These are phyloP conservation scores for Mystacides longicornis DNA, from an alignment of 2,888 invertebrate genomes.

Conservation along the genomic window DNA sequence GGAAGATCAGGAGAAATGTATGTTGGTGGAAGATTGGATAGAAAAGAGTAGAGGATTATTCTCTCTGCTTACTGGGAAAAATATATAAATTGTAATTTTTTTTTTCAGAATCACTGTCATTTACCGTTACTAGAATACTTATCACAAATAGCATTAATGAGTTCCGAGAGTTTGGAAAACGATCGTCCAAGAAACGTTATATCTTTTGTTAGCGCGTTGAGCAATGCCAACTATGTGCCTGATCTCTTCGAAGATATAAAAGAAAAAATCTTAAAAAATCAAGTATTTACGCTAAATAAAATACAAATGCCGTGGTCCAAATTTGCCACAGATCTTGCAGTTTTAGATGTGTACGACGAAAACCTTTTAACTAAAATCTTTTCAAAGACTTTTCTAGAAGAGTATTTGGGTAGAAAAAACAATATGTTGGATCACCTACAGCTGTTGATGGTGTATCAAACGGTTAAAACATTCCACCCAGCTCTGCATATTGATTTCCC, in stretches of 20 bases:
- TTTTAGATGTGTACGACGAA: slow-evolving; percentile 52
- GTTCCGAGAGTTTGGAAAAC: slow-evolving; percentile 37
- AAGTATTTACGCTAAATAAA: slow-evolving; percentile 36
- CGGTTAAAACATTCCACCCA: slow-evolving; percentile 43
- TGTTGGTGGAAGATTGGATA: too few species aligned
- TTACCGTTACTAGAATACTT: slow-evolving; percentile 52
- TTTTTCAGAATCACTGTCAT: slow-evolving; percentile 49
- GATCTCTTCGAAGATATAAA: slow-evolving; percentile 47
- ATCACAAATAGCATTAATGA: slow-evolving; percentile 39
- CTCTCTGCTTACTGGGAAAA: too few species aligned
- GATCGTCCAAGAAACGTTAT: slow-evolving; percentile 40
- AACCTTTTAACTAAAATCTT: slow-evolving; percentile 48
- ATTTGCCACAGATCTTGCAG: slow-evolving; percentile 49
- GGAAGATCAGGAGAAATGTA: too few species aligned
- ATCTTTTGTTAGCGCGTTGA: slow-evolving; percentile 48
- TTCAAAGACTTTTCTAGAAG: slow-evolving; percentile 41
- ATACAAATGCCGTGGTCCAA: slow-evolving; percentile 46
- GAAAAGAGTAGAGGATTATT: too few species aligned
- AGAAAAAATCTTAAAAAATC: slow-evolving; percentile 38
- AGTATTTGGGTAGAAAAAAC: slow-evolving; percentile 35
- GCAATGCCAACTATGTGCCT: slow-evolving; percentile 55
- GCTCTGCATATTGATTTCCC: slow-evolving; percentile 39
- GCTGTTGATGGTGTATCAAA: slow-evolving; percentile 50
- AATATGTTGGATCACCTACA: slow-evolving; percentile 42
- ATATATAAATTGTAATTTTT: not conserved